Evolutionary conservation across 1,140 invertebrate genomes (phyloP), one percentile per base, ranked within the genome.

Genomic region (Homalodisca vitripennis): DNA sequence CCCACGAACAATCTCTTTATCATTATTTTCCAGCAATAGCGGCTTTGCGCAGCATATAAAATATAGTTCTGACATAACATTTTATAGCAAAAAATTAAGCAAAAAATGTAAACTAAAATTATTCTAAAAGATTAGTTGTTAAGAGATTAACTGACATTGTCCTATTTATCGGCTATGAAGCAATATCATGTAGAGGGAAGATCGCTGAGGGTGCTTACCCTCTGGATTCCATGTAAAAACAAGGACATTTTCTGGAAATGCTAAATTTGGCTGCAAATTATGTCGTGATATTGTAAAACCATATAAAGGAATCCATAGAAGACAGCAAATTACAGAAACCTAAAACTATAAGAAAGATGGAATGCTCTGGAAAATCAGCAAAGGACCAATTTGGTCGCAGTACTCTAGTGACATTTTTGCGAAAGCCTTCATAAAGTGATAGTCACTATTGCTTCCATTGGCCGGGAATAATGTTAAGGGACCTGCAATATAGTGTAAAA

Each of bases 221-320:
- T n/a, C 51, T 71, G 34, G 66, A 47, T 31, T 68, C 70, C 60
- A 20, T 68, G 20, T 10, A 71, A 62, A 71, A 71, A 47, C 70
- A 71, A 68, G 66, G 66, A 3, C 68, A 71, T 68, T 71, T 71
- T 41, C 70, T 71, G 1, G 66, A 71, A 68, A 53, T 71, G n/a
- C 66, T 71, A 6, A 68, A 60, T 32, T 30, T 71, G 27, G 70
- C 68, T 1, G 48, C 70, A 60, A 41, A 71, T 34, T 71, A 71
- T 55, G 66, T 47, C 41, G 66, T 68, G 3, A 57, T 53, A 46
- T 71, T 66, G 31, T 55, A 71, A 71, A 71, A 48, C 53, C 68
- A 51, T 32, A 27, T 70, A 20, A 66, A 17, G 26, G 24, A 51
- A n/a, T n/a, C n/a, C 34, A 71, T 68, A 32, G 53, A 68, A 41